Base-by-base conservation (phyloP, 1,140 invertebrate species). In the Drosophila rhopaloa region DNA sequence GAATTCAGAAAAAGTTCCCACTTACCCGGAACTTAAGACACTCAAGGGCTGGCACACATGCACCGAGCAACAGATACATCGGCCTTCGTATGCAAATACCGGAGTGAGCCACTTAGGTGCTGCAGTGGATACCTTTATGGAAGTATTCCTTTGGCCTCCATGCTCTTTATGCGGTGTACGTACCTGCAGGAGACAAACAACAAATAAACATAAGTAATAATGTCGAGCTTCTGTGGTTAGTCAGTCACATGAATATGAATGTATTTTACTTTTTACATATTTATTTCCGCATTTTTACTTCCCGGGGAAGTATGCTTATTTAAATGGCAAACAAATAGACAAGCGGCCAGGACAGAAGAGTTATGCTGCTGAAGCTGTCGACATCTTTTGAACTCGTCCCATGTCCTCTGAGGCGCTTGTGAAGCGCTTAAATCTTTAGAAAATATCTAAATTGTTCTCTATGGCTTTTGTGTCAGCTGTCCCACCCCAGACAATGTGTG, bases 391-490 rank as follows among this genome's bases (percentile, higher is more conserved):
- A 46, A 66, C 65, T 47, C 37, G 40, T 46, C 38, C 27, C 38
- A 43, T 41, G 38, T 41, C 48, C 59, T 61, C 72, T 63, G 79
- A 54, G 68, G 60, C 71, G 73, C 70, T 75, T 83, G 73, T 61
- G 68, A 71, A 79, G 67, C 80, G 83, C 83, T 88, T 88, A 88
- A 88, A 83, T 83, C 84, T 89, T 89, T 79, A 67, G 66, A 83
- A 88, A 88, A 89, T 89, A 89, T 88, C 83, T 89, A 88, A 88
- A 88, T 83, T 88, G 83, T 88, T 83, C 83, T 88, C 79, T 77
- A 76, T 88, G 83, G 83, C 83, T 83, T 89, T 88, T 88, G 54
- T 80, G 83, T 89, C 84, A 88, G 67, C 81, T 85, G 82, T 85
- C 81, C 68, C 68, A 65, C 32, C 32, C 58, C 81, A 85, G 82